Evolutionary conservation across 2,888 invertebrate genomes (phyloP), one percentile per base, ranked within the genome.

Genomic region (Galerucella pusilla): DNA sequence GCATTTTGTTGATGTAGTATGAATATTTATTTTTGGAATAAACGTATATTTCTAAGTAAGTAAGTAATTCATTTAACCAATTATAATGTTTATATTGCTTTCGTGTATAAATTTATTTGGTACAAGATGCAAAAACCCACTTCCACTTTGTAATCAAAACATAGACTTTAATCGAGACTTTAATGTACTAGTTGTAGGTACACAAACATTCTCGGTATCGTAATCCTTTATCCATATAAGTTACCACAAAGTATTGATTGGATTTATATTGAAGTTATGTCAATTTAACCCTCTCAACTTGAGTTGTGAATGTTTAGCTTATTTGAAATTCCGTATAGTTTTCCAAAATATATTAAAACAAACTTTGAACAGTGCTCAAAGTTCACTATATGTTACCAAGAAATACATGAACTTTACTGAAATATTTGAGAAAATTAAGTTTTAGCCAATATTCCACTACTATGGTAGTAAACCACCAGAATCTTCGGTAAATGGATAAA

Each of bases 1-100:
- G 90, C 92, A 93, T 86, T 92, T 92, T 88, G 91, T 92, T 16
- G 92, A 92, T 87, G 89, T 92, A 80, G 89, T 92, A 1, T 92
- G 91, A 87, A 83, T 90, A 85, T 90, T 91, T 72, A 20, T 20
- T 20, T 20, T 20, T 20, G 20, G 20, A 20, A 20, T 20, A 20
- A 20, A 20, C 20, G 20, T 20, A 20, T 20, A 20, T 20, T 20
- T 20, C 20, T 20, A n/a, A n/a, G n/a, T n/a, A n/a, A n/a, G 20
- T 20, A 20, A 20, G 20, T 20, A 20, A 20, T 20, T 12, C 49
- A 49, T 14, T 14, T 14, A 12, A 49, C 12, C 49, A 49, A 49
- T 49, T 49, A 49, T 14, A 49, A 49, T 12, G 14, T 49, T 49
- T 14, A 11, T 49, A 14, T 49, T 49, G 49, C 12, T 49, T 4